Conservation (phyloP, 2,113 vertebrate genomes). For the Nanorana parkeri region DNA sequence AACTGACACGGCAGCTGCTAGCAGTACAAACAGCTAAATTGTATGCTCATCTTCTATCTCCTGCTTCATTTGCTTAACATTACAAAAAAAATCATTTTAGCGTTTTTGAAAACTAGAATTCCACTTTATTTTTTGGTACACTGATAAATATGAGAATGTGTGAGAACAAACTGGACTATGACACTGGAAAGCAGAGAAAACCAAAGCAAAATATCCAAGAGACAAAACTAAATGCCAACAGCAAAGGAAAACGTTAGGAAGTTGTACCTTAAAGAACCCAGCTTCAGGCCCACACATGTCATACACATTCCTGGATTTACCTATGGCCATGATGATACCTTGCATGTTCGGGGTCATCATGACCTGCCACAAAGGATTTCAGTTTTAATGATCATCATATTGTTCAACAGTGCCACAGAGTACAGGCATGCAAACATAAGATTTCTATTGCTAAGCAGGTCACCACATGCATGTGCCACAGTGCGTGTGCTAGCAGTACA, state of each 20-base stretch:
- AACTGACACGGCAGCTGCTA: no score
- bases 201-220: not conserved
- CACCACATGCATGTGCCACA: constrained; percentile 64
- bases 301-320: constrained; percentile 95
- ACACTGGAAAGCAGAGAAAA: constrained; percentile 7
- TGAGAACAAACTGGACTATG: constrained; percentile 7
- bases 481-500: constrained; percentile 27
- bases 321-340: constrained; percentile 99
- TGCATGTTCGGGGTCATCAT: constrained; percentile 99
- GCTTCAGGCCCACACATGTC: constrained; percentile 97
- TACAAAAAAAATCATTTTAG: no score
- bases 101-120: no score
- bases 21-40: no score
- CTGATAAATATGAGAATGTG: constrained; percentile 11
- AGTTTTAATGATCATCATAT: constrained; percentile 72
- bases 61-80: no score
- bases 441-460: constrained; percentile 46
- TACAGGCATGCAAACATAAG: constrained; percentile 68
- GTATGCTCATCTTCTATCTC: no score
- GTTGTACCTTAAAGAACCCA: constrained; percentile 98
- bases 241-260: constrained; percentile 65
- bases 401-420: constrained; percentile 61
- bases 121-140: no score
- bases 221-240: constrained; percentile 48
- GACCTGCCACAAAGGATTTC: constrained; percentile 88